Evolutionary conservation across 2,113 vertebrate species (phyloP).

Genomic region (Ammodytes marinus): DNA sequence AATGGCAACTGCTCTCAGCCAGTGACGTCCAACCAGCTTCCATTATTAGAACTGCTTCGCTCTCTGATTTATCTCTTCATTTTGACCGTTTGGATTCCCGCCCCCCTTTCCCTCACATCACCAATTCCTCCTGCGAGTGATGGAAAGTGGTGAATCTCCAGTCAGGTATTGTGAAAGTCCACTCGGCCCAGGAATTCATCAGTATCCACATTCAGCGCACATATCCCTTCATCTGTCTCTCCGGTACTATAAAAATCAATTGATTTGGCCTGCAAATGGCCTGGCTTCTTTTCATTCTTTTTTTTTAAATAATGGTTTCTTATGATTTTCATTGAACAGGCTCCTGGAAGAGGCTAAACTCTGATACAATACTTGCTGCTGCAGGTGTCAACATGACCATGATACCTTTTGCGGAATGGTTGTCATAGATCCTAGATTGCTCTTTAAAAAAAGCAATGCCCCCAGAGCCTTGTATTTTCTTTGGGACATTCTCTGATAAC

Average conservation of each 20-base stretch:
- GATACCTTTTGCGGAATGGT: constrained; percentile 10
- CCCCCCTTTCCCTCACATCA: constrained; percentile 15
- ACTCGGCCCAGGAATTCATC: constrained; percentile 72
- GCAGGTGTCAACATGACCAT: constrained; percentile 5
- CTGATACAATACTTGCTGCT: constrained; percentile 28
- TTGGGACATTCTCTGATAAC: too few species aligned
- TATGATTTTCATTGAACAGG: constrained; percentile 48
- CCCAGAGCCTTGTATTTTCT: too few species aligned
- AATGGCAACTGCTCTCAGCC: constrained; percentile 66
- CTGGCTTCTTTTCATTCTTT: background rate
- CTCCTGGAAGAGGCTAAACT: constrained; percentile 21
- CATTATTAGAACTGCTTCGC: constrained; percentile 76
- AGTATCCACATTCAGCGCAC: constrained; percentile 69
- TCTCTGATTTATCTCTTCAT: constrained; percentile 81
- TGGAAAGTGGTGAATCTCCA: constrained; percentile 72
- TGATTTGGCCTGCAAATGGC: constrained; percentile 68
- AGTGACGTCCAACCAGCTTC: constrained; percentile 70
- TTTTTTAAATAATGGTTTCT: constrained; percentile 34
- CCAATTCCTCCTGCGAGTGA: constrained; percentile 67
- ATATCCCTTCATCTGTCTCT: constrained; percentile 73
- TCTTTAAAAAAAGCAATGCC: background rate
- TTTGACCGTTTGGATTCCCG: constrained; percentile 58
- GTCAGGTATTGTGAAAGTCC: constrained; percentile 76
- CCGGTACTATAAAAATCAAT: constrained; percentile 76
- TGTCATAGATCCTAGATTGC: background rate